phyloP scores from a whole-genome alignment of 1,140 invertebrate species.

The Diachasmimorpha longicaudata region DNA sequence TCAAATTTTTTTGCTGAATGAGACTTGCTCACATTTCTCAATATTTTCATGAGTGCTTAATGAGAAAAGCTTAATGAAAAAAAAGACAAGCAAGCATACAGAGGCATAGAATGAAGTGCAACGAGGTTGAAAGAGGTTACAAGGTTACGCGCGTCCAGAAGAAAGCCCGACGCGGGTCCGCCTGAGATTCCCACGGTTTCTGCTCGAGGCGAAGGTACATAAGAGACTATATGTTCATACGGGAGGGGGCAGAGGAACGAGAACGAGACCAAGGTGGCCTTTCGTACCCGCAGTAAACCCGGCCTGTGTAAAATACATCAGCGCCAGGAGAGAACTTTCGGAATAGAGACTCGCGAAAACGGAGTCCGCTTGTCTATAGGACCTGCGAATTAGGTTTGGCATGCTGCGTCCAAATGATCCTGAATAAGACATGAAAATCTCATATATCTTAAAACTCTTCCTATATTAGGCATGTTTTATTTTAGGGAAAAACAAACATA shows the following conservation, averaged over 20 bases:
- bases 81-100: background rate
- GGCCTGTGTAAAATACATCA: too few relatives aligned
- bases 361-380: too few relatives aligned
- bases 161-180: conserved; percentile 51
- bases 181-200: conserved; percentile 62
- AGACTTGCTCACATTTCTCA: background rate
- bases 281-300: background rate
- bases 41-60: background rate
- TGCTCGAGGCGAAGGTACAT: conserved; percentile 52
- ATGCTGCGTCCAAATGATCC: too few relatives aligned
- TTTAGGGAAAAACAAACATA: too few relatives aligned
- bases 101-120: conserved; percentile 20
- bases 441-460: too few relatives aligned
- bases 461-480: too few relatives aligned
- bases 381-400: too few relatives aligned
- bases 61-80: background rate
- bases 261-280: background rate
- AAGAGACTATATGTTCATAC: background rate
- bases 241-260: background rate
- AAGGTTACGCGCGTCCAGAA: conserved; percentile 60
- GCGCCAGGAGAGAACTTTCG: too few relatives aligned
- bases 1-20: background rate
- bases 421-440: too few relatives aligned
- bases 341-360: too few relatives aligned
- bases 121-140: conserved; percentile 58